Percentiles rank a stretch among this genome's conserved stretches.
phyloP scores from a whole-genome alignment of 2,797 vertebrate genomes.

The Aythya fuligula region DNA sequence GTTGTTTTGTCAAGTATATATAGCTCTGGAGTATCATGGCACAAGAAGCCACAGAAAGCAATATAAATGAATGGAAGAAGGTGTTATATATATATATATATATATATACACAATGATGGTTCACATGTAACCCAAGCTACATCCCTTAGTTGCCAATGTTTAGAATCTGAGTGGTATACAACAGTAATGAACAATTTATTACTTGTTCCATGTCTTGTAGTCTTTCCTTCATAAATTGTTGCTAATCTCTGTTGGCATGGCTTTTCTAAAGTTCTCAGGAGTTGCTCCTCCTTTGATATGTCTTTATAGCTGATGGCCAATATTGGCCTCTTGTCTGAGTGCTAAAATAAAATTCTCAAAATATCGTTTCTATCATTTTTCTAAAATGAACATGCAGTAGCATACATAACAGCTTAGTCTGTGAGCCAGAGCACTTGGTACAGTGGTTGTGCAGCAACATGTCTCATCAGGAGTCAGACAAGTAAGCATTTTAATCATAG shows the following conservation, averaged over 20 bases:
- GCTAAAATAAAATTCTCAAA: background rate
- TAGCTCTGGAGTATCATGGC: background rate
- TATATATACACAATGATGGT: background rate
- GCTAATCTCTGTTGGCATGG: background rate
- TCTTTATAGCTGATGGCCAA: background rate
- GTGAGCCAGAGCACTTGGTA: background rate
- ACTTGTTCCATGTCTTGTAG: background rate
- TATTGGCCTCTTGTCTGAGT: background rate
- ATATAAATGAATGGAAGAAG: background rate
- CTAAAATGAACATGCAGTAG: background rate
- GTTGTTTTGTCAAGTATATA: background rate
- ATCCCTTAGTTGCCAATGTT: background rate
- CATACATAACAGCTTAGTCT: background rate
- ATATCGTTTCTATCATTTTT: background rate
- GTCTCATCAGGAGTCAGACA: background rate
- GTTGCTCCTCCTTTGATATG: background rate
- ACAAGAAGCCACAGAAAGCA: background rate
- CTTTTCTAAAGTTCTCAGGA: background rate
- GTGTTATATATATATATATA: background rate
- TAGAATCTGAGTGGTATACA: background rate
- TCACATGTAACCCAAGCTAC: background rate
- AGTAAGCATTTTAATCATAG: background rate
- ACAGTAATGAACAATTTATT: background rate
- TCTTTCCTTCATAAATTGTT: background rate
- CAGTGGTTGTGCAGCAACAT: background rate